Evolutionary conservation across 2,888 invertebrate genomes (phyloP).

Genomic region (Tinea pellionella): DNA sequence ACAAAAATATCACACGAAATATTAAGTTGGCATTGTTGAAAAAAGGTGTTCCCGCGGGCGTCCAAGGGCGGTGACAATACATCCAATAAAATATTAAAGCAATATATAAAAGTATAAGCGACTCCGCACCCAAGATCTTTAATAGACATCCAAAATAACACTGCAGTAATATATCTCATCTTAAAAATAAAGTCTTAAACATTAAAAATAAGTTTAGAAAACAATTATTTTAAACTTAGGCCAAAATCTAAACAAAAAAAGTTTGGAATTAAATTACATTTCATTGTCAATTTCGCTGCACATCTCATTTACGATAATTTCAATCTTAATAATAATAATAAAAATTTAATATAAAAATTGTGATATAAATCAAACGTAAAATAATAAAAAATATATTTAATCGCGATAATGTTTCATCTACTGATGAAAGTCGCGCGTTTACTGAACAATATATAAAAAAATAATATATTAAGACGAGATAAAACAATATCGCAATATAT

Average conservation of each 20-base stretch:
- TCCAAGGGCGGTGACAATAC: slow-evolving; percentile 47
- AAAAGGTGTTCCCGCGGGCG: slow-evolving; percentile 19
- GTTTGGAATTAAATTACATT: slow-evolving; percentile 25
- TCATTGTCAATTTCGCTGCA: slow-evolving; percentile 55
- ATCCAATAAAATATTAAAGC: slow-evolving; percentile 70
- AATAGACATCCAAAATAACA: slow-evolving; percentile 67
- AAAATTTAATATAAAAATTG: not conserved
- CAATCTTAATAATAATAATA: slow-evolving; percentile 5
- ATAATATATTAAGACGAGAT: not conserved
- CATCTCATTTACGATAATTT: slow-evolving; percentile 22
- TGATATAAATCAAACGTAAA: slow-evolving; percentile 3
- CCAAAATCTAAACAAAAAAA: slow-evolving; percentile 40
- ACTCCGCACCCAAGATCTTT: slow-evolving; percentile 68
- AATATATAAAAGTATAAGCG: slow-evolving; percentile 71
- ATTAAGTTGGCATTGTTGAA: slow-evolving; percentile 30
- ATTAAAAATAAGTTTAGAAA: slow-evolving; percentile 34
- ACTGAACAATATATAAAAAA: not conserved
- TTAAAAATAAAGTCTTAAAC: slow-evolving; percentile 66
- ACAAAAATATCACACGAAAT: slow-evolving; percentile 62
- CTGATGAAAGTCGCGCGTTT: not conserved
- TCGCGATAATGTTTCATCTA: slow-evolving; percentile 3
- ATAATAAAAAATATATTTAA: not conserved
- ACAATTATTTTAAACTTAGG: slow-evolving; percentile 39
- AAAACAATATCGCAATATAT: not conserved
- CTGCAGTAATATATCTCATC: slow-evolving; percentile 67